Conservation (phyloP, 2,113 vertebrate genomes). For the Sturnira hondurensis region DNA sequence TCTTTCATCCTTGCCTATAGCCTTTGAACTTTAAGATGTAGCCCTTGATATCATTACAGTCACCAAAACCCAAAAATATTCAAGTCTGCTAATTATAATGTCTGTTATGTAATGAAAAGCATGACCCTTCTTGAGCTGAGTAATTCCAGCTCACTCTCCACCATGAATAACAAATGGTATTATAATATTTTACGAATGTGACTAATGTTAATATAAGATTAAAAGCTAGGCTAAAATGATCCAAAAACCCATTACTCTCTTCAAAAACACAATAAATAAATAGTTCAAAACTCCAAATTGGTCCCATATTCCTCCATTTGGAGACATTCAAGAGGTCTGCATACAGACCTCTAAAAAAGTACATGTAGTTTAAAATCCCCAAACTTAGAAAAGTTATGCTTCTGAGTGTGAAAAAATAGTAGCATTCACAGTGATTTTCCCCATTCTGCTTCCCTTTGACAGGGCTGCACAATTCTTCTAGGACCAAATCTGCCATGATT, state of each 20-base stretch:
- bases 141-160: background rate
- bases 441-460: background rate
- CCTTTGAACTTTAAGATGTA: background rate
- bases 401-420: constrained; percentile 14
- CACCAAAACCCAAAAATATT: background rate
- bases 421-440: background rate
- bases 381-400: constrained; percentile 26
- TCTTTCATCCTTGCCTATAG: background rate
- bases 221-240: background rate
- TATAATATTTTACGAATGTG: background rate
- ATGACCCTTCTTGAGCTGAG: background rate
- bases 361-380: background rate
- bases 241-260: background rate
- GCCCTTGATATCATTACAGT: background rate
- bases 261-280: background rate
- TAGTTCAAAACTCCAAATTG: background rate
- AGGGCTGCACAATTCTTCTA: background rate
- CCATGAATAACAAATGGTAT: background rate
- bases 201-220: background rate
- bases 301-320: background rate
- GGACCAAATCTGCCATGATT: background rate
- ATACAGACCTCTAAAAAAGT: background rate
- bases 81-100: background rate
- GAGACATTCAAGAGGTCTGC: background rate
- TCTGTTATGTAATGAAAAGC: background rate